A percentile compares a stretch with the other conserved stretches of the same genome.
Conservation (phyloP, 2,888 invertebrate species). For the Sphaerophoria taeniata region DNA sequence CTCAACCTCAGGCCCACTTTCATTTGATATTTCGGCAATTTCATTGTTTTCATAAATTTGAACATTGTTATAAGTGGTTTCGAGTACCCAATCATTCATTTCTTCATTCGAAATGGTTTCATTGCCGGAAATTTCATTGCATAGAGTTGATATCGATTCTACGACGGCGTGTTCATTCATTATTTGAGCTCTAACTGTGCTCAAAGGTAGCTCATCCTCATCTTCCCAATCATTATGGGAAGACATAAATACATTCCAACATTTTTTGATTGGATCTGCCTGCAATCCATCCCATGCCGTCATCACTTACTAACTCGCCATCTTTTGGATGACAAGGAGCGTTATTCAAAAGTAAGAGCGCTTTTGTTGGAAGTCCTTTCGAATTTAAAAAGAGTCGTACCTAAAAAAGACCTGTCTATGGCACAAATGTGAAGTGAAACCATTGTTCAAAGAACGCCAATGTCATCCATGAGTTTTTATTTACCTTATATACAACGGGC, state of each 20-base stretch:
- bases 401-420: too few species aligned
- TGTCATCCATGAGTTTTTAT: too few species aligned
- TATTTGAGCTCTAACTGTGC: slow-evolving; percentile 38
- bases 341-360: too few species aligned
- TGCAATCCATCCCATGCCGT: slow-evolving; percentile 56
- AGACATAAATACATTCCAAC: slow-evolving; percentile 48
- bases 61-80: slow-evolving; percentile 37
- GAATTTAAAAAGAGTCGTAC: too few species aligned
- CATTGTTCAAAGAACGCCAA: too few species aligned
- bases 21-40: slow-evolving; percentile 28
- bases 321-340: too few species aligned
- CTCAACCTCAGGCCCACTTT: slow-evolving; percentile 27
- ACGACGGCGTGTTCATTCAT: slow-evolving; percentile 31
- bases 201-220: slow-evolving; percentile 50
- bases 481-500: too few species aligned
- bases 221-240: slow-evolving; percentile 28
- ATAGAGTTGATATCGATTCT: slow-evolving; percentile 39
- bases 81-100: slow-evolving; percentile 28
- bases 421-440: too few species aligned
- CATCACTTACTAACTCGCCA: too few species aligned
- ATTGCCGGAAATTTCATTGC: slow-evolving; percentile 36
- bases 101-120: slow-evolving; percentile 45
- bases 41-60: slow-evolving; percentile 28
- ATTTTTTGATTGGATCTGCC: slow-evolving; percentile 48
- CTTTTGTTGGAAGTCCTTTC: too few species aligned